Evolutionary conservation across 2,888 invertebrate genomes (phyloP).

Genomic region (Magallana nippona): DNA sequence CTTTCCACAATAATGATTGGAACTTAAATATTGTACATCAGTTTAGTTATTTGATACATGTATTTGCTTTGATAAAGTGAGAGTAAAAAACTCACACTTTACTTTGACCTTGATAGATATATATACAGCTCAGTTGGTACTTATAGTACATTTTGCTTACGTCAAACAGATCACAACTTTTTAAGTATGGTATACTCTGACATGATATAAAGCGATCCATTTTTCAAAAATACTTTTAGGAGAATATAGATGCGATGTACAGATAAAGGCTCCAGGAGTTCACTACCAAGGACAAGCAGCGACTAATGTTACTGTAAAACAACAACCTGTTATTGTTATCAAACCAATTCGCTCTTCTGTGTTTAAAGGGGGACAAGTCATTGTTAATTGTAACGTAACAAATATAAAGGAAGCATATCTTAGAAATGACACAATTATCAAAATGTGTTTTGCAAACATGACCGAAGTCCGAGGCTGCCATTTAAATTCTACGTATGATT

Average conservation of each 20-base stretch:
- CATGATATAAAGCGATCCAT: too few species aligned
- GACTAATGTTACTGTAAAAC: not conserved
- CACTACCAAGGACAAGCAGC: not conserved
- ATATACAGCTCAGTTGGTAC: too few species aligned
- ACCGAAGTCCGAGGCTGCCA: not conserved
- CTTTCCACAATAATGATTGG: too few species aligned
- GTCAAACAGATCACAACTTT: too few species aligned
- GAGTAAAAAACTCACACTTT: too few species aligned
- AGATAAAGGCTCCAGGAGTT: not conserved
- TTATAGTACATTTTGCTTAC: too few species aligned
- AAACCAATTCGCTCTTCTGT: not conserved
- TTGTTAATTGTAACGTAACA: not conserved
- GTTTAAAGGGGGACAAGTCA: not conserved
- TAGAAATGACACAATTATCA: not conserved
- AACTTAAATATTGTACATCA: too few species aligned
- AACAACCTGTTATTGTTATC: not conserved
- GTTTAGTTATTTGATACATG: too few species aligned
- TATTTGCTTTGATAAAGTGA: too few species aligned
- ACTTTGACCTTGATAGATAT: too few species aligned
- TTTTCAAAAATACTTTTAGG: too few species aligned
- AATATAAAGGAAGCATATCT: not conserved
- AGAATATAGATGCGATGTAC: not conserved
- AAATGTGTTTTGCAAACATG: not conserved
- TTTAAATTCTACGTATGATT: not conserved
- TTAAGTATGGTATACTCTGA: too few species aligned